phyloP scores from a whole-genome alignment of 2,888 invertebrate genomes.

The Melinopterus prodromus region DNA sequence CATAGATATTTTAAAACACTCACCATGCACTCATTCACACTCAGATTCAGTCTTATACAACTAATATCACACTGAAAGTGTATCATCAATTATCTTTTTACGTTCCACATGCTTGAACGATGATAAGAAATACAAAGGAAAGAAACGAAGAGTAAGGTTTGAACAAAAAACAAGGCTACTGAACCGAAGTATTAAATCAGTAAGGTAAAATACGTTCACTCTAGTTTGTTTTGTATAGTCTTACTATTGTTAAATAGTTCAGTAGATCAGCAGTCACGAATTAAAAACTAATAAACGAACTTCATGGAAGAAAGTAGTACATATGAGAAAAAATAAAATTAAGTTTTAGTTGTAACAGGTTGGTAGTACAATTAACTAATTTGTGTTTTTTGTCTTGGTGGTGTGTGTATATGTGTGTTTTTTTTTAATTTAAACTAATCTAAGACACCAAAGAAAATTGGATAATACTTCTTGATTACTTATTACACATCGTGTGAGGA shows the following conservation, averaged over 20 bases:
- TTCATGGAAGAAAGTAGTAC: not conserved
- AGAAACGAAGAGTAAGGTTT: not conserved
- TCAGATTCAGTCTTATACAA: slow-evolving; percentile 51
- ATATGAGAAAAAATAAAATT: not conserved
- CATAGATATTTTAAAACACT: slow-evolving; percentile 33
- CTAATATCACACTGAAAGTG: slow-evolving; percentile 50
- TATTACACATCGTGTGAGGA: not conserved
- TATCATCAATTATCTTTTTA: slow-evolving; percentile 31
- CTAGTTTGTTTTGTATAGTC: not conserved
- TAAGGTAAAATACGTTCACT: not conserved
- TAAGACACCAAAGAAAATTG: slow-evolving; percentile 10
- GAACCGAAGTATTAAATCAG: not conserved
- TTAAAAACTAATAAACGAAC: not conserved
- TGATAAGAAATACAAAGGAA: not conserved
- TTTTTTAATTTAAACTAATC: slow-evolving; percentile 7
- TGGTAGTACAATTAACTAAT: not conserved
- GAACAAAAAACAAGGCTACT: not conserved
- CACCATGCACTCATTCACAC: slow-evolving; percentile 42
- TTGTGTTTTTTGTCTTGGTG: not conserved
- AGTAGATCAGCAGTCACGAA: not conserved
- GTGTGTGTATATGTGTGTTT: not conserved
- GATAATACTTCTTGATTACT: slow-evolving; percentile 13
- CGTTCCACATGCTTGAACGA: not conserved
- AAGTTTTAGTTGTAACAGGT: not conserved
- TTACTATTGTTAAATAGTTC: not conserved